phyloP scores from a whole-genome alignment of 2,888 invertebrate genomes.

The Asteroscopus sphinx region DNA sequence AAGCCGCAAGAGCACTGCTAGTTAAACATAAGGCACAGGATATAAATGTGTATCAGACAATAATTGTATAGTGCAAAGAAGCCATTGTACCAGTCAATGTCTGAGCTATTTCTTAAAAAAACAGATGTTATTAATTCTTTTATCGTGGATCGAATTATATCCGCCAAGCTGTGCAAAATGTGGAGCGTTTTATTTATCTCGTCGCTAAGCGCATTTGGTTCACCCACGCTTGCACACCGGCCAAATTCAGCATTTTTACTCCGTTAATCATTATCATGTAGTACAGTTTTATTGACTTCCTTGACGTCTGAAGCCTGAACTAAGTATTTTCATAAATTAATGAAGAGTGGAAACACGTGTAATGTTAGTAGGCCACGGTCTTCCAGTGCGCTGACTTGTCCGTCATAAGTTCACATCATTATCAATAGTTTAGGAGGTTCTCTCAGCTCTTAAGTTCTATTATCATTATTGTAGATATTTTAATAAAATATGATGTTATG shows the following conservation, averaged over 20 bases:
- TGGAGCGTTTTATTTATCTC: slow-evolving; percentile 75
- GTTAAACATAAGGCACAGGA: not conserved
- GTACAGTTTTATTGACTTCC: slow-evolving; percentile 57
- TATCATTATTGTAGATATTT: not conserved
- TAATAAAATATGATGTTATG: slow-evolving; percentile 16
- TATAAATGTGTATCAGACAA: not conserved
- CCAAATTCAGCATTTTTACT: slow-evolving; percentile 69
- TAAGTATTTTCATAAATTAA: slow-evolving; percentile 51
- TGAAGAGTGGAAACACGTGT: slow-evolving; percentile 36
- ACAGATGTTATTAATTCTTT: slow-evolving; percentile 64
- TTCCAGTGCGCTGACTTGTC: slow-evolving; percentile 37
- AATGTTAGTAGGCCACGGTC: slow-evolving; percentile 54
- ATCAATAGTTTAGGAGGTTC: no score
- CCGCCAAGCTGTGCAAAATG: slow-evolving; percentile 65
- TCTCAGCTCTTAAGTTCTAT: not conserved
- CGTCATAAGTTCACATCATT: no score
- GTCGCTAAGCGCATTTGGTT: slow-evolving; percentile 76
- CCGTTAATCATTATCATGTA: slow-evolving; percentile 56
- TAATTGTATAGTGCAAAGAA: slow-evolving; percentile 18
- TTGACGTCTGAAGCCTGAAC: slow-evolving; percentile 37
- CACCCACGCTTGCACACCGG: slow-evolving; percentile 74
- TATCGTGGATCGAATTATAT: slow-evolving; percentile 64
- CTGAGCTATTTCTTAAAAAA: slow-evolving; percentile 23
- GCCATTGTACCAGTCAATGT: slow-evolving; percentile 23
- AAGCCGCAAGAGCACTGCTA: not conserved